Base-by-base conservation (phyloP, 37 sponge, comb jelly and placozoan species). In the Beroe ovata region DNA sequence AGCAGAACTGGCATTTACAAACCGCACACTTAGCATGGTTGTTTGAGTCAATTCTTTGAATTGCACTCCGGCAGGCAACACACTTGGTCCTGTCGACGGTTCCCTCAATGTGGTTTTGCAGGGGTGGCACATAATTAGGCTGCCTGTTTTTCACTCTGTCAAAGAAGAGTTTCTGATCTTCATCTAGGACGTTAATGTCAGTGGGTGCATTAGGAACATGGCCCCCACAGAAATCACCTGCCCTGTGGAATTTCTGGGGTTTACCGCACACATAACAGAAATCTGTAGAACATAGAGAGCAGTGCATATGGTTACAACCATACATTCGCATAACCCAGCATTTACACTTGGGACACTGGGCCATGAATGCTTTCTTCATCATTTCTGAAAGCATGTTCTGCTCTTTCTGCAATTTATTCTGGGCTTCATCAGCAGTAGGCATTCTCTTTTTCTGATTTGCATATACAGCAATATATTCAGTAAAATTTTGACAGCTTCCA, bases 1-100 rank as follows among this genome's bases (percentile, higher is more conserved):
- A 66, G 34, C 69, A 66, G 16, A 66, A 66, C 69, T 66, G 69
- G 3, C 18, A 14, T 30, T 66, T 66, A 66, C 69, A 66, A 1
- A 34, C 6, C 34, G 36, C 36, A 32, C 69, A 66, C 8, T 66
- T 66, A 34, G 32, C 69, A 33, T 66, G 69, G 34, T 66, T 66
- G 16, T 66, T 66, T 0, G 16, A 25, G 34, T 66, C 36, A 66
- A 66, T 66, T 29, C 69, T 25, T 30, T 66, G 69, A 32, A 66
- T 66, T 32, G 14, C 30, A 33, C 69, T 30, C 2, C 36, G 25
- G 35, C 69, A 66, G 29, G 11, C 30, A 2, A 30, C 32, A 66
- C 69, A 66, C 30, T 66, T 66, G 2, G 69, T 66, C 1, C 14
- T 66, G 14, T 66, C 36, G 1, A 4, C 35, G 20, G 20, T 3